Conservation (phyloP, 2,797 vertebrate species). For the Lithobates pipiens region DNA sequence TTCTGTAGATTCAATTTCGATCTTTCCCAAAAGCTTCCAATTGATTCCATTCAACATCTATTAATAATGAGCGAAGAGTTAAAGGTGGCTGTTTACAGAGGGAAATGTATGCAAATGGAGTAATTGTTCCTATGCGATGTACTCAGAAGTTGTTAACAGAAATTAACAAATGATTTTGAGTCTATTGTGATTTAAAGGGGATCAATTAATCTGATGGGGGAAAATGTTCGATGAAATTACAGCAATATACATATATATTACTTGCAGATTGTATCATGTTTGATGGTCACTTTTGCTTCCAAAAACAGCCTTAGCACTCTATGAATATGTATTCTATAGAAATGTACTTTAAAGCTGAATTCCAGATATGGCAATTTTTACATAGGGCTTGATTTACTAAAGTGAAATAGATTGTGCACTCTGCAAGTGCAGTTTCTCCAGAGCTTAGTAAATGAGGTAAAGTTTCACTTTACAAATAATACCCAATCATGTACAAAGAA, state of each 20-base stretch:
- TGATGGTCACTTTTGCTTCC: neutral
- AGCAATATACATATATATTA: neutral
- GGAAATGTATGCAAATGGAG: constrained; percentile 48
- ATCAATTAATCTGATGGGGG: constrained; percentile 32
- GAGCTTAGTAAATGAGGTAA: too few relatives aligned
- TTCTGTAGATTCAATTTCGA: constrained; percentile 49
- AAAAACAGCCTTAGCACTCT: too few relatives aligned
- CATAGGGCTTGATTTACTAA: too few relatives aligned
- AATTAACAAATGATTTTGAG: constrained; percentile 40
- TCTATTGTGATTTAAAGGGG: constrained; percentile 40
- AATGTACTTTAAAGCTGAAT: too few relatives aligned
- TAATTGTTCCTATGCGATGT: constrained; percentile 27
- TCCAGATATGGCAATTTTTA: too few relatives aligned
- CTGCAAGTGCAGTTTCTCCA: too few relatives aligned
- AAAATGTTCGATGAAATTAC: neutral
- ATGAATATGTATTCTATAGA: too few relatives aligned
- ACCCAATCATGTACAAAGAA: too few relatives aligned
- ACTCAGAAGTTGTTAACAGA: constrained; percentile 43
- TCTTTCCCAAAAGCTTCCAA: constrained; percentile 46
- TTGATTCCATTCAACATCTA: constrained; percentile 51
- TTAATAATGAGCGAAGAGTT: constrained; percentile 51
- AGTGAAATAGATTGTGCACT: too few relatives aligned
- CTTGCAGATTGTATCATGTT: neutral
- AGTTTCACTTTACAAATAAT: too few relatives aligned
- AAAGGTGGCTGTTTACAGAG: constrained; percentile 52